Percentiles rank a stretch among this genome's conserved stretches.
Evolutionary conservation across 1,140 invertebrate species (phyloP).

Genomic region (Calephelis virginiensis): DNA sequence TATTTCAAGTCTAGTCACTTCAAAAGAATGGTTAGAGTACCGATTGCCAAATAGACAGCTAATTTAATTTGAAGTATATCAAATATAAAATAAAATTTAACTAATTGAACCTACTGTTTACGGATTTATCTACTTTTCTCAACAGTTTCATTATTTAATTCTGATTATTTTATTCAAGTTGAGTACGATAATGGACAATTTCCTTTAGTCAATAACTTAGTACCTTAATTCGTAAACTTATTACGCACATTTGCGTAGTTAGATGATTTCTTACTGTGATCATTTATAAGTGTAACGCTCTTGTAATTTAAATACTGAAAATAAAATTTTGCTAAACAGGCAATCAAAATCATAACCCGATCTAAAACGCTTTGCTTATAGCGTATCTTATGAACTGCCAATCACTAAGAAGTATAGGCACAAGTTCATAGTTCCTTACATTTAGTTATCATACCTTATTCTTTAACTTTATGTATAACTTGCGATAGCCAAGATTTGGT

Average conservation of each 20-base stretch:
- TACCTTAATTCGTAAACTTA: constrained; percentile 47
- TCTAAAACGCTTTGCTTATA: not conserved
- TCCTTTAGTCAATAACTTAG: constrained; percentile 40
- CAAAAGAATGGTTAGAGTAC: not conserved
- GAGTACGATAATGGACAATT: constrained; percentile 21
- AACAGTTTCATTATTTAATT: not conserved
- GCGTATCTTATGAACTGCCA: not conserved
- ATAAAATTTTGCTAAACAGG: not conserved
- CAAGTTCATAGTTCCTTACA: too few species aligned
- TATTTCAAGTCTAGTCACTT: constrained; percentile 25
- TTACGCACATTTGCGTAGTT: constrained; percentile 74
- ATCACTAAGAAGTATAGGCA: not conserved
- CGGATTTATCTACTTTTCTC: not conserved
- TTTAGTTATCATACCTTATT: too few species aligned
- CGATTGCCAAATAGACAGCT: not conserved
- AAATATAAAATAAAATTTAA: not conserved
- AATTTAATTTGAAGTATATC: constrained; percentile 1
- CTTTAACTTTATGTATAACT: too few species aligned
- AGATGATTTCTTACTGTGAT: constrained; percentile 74
- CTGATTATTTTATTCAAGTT: not conserved
- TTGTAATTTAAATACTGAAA: constrained; percentile 41
- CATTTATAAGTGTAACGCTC: constrained; percentile 54
- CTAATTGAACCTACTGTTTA: not conserved
- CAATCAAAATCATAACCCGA: not conserved
- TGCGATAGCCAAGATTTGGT: not conserved